Evolutionary conservation across 2,888 invertebrate species (phyloP), one percentile per base, ranked within the genome.

Genomic region (Atherix ibis): DNA sequence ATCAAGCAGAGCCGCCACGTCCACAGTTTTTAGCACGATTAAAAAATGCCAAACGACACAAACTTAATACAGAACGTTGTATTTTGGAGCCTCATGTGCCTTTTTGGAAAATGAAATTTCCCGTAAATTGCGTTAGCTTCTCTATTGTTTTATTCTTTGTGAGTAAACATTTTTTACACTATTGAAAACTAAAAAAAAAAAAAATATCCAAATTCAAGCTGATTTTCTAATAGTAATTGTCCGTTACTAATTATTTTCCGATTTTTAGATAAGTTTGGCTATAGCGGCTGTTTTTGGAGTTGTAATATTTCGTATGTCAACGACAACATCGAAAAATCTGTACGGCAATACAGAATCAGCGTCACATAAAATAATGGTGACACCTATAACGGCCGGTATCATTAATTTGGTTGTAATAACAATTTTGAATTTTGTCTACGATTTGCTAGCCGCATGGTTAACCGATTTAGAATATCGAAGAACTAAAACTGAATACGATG

Each of bases 401-500:
- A 73, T 88, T 39, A 85, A 87, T 64, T 66, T 88, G 46, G 59
- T 71, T 30, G 72, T 80, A 44, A 87, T 88, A 49, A 66, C 82
- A 38, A 58, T 82, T 36, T 66, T 88, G 40, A 85, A 84, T 55
- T 68, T 67, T 51, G 63, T 73, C 17, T 81, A 80, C 49, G 67
- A 71, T 39, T 62, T 63, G 48, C 48, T 77, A 40, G 82, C 81
- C 0, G 65, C 71, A 24, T 68, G 65, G 49, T 62, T 82, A 40
- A 82, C 81, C 5, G 77, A 83, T 56, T 64, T 76, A 63, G 77
- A 83, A 60, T 65, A 76, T 46, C 73, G 76, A 47, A 65, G 83
- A 43, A 87, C 87, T 1, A 83, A 87, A 62, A 76, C 78, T 4
- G 82, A 87, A 58, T 87, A 81, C 53, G 87, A 88, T 46, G 83